Evolutionary conservation across 2,113 vertebrate species (phyloP).

Genomic region (Nothocercus nigrocapillus): DNA sequence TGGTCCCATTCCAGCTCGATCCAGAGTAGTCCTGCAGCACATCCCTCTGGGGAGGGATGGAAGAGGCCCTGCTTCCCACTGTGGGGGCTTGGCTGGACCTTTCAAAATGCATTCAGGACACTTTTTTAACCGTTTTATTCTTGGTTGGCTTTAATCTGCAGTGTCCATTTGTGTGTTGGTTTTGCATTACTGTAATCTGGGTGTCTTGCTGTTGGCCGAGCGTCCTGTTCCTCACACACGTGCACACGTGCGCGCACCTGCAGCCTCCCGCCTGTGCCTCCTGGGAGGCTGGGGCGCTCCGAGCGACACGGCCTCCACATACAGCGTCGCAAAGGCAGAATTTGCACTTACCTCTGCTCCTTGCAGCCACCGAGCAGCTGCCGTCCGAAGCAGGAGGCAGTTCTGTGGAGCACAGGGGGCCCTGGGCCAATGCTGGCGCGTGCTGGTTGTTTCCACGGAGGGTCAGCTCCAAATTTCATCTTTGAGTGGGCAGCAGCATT

Average conservation of each 20-base stretch:
- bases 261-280: neutral
- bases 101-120: constrained; percentile 28
- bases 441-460: neutral
- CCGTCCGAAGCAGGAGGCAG: neutral
- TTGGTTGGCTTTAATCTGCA: constrained; percentile 63
- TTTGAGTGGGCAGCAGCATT: neutral
- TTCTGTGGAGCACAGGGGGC: neutral
- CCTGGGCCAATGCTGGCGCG: neutral
- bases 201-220: constrained; percentile 16
- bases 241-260: neutral
- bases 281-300: neutral
- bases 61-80: neutral
- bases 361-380: neutral
- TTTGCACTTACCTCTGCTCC: neutral
- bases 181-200: constrained; percentile 28
- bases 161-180: constrained; percentile 27
- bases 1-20: neutral
- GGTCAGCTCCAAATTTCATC: neutral
- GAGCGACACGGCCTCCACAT: neutral
- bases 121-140: constrained; percentile 44
- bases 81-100: neutral
- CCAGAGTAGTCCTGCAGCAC: neutral
- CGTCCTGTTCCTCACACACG: neutral
- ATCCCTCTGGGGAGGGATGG: neutral
- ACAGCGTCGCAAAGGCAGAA: neutral